A percentile compares a stretch with the other conserved stretches of the same genome.
Evolutionary conservation across 2,113 vertebrate genomes (phyloP).

Genomic region (Shinisaurus crocodilurus): DNA sequence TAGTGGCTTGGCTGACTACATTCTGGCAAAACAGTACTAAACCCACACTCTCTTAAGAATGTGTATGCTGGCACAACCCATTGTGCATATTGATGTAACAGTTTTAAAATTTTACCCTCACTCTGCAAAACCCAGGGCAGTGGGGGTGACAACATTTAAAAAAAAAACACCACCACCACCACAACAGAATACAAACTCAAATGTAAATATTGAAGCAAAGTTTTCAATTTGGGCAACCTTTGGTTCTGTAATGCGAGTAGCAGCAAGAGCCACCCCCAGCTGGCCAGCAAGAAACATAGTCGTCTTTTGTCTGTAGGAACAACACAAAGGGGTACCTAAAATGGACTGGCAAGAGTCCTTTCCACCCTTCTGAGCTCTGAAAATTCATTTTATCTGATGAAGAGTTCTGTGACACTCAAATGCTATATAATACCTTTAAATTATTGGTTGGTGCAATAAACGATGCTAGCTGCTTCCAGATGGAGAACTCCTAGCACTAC

Average conservation of each 20-base stretch:
- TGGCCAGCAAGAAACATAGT: neutral
- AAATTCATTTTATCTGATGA: neutral
- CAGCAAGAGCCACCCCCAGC: neutral
- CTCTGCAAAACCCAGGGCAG: neutral
- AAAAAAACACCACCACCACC: too few relatives aligned
- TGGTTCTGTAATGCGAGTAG: neutral
- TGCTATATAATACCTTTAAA: neutral
- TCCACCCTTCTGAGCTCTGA: neutral
- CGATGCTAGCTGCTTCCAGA: neutral
- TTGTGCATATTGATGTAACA: neutral
- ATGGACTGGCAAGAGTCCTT: neutral
- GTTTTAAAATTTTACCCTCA: neutral
- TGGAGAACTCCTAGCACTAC: too few relatives aligned
- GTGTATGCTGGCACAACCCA: neutral
- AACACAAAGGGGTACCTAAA: neutral
- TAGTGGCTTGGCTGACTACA: neutral
- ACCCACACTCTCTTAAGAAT: neutral
- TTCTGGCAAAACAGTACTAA: neutral
- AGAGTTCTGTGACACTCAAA: neutral
- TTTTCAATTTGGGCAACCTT: neutral
- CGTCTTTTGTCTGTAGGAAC: neutral
- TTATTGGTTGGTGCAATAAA: neutral
- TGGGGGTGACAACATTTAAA: neutral
- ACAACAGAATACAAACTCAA: neutral
- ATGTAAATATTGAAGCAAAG: neutral